Percentiles rank a stretch among this genome's conserved stretches.
Evolutionary conservation across 2,888 invertebrate species (phyloP).

Genomic region (Folsomia manolachei): DNA sequence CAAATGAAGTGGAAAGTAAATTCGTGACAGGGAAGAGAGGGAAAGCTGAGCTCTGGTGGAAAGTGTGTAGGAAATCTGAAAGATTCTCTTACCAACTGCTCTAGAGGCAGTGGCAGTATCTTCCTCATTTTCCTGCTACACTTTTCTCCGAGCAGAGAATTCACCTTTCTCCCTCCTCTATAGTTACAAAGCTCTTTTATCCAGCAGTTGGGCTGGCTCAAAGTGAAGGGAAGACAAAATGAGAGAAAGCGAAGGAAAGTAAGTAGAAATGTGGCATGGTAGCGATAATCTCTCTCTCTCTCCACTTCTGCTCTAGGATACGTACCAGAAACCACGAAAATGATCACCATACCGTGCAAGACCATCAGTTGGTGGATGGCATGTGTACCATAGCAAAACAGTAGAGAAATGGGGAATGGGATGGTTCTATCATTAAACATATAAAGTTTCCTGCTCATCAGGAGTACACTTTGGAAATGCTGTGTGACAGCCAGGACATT

Average conservation of each 20-base stretch:
- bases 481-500: not conserved
- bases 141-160: not conserved
- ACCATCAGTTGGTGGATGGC: too few relatives aligned
- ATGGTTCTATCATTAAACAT: not conserved
- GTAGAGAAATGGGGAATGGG: too few relatives aligned
- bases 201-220: not conserved
- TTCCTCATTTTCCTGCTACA: not conserved
- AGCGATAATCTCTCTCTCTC: not conserved
- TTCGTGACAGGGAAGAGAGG: not conserved
- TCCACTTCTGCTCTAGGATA: not conserved
- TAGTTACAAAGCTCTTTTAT: not conserved
- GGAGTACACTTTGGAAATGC: not conserved
- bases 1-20: not conserved
- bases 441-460: not conserved
- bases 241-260: not conserved
- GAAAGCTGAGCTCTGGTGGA: not conserved
- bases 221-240: not conserved
- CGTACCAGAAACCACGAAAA: not conserved
- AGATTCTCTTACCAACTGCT: not conserved
- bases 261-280: not conserved
- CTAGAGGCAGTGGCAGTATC: too few relatives aligned
- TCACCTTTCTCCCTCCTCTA: slow-evolving; percentile 11
- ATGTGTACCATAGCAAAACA: too few relatives aligned
- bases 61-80: not conserved
- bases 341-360: too few relatives aligned